These are phyloP conservation scores for Microplitis mediator DNA, from an alignment of 1,140 invertebrate species.

Conservation along the genomic window DNA sequence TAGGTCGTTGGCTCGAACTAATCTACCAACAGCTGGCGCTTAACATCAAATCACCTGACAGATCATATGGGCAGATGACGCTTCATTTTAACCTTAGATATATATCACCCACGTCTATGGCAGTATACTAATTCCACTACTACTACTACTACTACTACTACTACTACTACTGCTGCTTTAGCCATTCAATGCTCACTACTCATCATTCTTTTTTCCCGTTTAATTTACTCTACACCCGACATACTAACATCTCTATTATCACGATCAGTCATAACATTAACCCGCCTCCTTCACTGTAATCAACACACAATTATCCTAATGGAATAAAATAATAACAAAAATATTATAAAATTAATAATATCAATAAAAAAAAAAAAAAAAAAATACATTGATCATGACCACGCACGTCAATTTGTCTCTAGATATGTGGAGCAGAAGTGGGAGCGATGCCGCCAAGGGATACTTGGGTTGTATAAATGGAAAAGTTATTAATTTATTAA, in stretches of 20 bases:
- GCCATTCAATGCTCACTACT: not conserved
- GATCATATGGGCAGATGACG: slow-evolving; percentile 45
- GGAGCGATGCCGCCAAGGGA: too few species aligned
- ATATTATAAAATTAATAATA: not conserved
- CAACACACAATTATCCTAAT: slow-evolving; percentile 18
- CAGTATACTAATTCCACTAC: not conserved
- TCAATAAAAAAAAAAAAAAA: not conserved
- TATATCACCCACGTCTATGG: not conserved
- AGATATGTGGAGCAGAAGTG: too few species aligned
- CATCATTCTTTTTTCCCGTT: too few species aligned
- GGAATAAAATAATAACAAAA: slow-evolving; percentile 12
- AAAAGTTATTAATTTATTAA: too few species aligned
- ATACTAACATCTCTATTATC: not conserved
- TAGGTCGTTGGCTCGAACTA: slow-evolving; percentile 23
- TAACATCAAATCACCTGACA: not conserved
- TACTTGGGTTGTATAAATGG: too few species aligned
- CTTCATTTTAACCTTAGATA: slow-evolving; percentile 5
- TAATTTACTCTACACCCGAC: not conserved
- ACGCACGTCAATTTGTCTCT: not conserved
- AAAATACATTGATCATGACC: slow-evolving; percentile 12
- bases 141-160: not conserved
- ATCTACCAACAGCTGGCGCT: slow-evolving; percentile 11
- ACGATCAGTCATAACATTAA: not conserved
- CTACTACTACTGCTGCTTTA: not conserved
- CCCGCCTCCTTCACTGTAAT: not conserved